Conservation (phyloP, 2,797 vertebrate species). For the Fringilla coelebs region DNA sequence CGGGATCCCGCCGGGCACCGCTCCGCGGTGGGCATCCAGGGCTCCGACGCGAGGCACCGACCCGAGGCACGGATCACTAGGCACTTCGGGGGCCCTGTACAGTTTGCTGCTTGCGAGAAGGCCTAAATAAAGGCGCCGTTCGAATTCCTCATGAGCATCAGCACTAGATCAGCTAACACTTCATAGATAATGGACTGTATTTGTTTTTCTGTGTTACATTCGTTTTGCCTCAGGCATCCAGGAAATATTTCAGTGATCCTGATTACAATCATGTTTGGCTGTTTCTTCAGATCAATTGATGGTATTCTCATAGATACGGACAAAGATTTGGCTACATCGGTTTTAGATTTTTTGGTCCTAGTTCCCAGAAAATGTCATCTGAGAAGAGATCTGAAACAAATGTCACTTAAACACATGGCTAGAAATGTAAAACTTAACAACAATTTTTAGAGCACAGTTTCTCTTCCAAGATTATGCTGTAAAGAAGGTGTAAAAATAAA, state of each 20-base stretch:
- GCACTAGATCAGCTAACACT: background rate
- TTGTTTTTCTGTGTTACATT: rapidly evolving
- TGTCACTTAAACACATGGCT: background rate
- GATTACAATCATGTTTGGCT: background rate
- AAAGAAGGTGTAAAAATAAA: conserved; percentile 47
- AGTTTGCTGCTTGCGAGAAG: background rate
- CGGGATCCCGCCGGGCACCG: background rate
- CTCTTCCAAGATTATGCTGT: conserved; percentile 44
- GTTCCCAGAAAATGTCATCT: conserved; percentile 33
- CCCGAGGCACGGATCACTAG: rapidly evolving
- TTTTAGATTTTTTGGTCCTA: background rate
- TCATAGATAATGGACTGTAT: rapidly evolving
- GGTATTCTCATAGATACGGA: background rate
- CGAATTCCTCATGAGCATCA: background rate
- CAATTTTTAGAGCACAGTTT: conserved; percentile 37
- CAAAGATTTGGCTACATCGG: background rate
- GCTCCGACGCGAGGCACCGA: too few species aligned
- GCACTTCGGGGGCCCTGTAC: rapidly evolving
- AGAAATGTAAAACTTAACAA: conserved; percentile 41
- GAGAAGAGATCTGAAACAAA: conserved; percentile 21
- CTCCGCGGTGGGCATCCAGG: background rate
- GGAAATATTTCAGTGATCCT: background rate
- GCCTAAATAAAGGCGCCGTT: background rate
- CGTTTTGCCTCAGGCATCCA: background rate
- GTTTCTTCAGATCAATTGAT: background rate